Percentiles rank a stretch among this genome's conserved stretches.
These are phyloP conservation scores for Malurus splendens DNA, from an alignment of 2,797 vertebrate genomes.

Conservation along the genomic window DNA sequence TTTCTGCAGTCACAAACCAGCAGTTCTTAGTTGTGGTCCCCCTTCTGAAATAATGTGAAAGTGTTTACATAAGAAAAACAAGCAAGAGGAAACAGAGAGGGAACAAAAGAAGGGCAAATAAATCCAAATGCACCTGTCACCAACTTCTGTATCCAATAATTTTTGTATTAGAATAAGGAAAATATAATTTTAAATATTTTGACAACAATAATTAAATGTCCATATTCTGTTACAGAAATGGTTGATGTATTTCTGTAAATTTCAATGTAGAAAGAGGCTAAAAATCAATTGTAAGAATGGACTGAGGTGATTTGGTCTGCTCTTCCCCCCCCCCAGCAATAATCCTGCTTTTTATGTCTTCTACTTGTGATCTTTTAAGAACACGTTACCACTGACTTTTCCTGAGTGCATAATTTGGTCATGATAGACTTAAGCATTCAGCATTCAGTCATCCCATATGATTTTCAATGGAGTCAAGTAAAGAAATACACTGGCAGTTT, in stretches of 20 bases:
- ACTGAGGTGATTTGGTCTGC: not conserved
- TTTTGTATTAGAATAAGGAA: not conserved
- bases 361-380: conserved; percentile 24
- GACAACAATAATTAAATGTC: not conserved
- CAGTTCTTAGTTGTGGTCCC: not conserved
- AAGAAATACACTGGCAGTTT: conserved; percentile 13
- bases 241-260: not conserved
- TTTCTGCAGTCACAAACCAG: not conserved
- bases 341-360: conserved; percentile 5
- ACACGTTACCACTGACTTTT: conserved; percentile 5
- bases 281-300: not conserved
- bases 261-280: not conserved
- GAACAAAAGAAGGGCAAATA: not conserved
- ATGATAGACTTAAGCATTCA: not conserved
- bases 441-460: not conserved
- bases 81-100: not conserved
- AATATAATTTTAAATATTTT: not conserved
- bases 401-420: conserved; percentile 5
- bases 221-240: not conserved
- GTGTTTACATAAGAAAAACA: not conserved
- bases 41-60: not conserved
- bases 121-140: not conserved
- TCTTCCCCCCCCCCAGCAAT: not conserved
- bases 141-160: not conserved
- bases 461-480: conserved; percentile 45